These are phyloP conservation scores for Callaeas wilsoni DNA, from an alignment of 2,113 vertebrate species.

Conservation along the genomic window DNA sequence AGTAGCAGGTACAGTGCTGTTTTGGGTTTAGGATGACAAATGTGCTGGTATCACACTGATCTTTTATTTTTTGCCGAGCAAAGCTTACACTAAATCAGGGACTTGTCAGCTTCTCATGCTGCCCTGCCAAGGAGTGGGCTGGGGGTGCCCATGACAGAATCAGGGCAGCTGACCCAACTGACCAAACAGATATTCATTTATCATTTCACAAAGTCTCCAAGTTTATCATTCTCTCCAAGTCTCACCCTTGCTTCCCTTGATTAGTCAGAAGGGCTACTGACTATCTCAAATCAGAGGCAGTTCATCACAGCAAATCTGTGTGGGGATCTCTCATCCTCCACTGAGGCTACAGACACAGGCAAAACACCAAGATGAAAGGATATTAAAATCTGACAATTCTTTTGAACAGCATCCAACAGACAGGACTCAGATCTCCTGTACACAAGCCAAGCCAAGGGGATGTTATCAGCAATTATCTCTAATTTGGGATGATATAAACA, in stretches of 20 bases:
- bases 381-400: neutral
- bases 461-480: neutral
- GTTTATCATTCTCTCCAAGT: neutral
- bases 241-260: neutral
- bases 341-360: neutral
- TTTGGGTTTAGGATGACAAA: neutral
- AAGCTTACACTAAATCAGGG: neutral
- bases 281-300: neutral
- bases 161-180: neutral
- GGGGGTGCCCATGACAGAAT: neutral
- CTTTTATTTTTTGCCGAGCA: neutral
- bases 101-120: neutral
- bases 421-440: neutral
- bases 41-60: neutral
- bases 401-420: neutral
- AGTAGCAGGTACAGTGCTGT: neutral
- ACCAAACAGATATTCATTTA: neutral
- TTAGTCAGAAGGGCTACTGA: neutral
- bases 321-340: neutral
- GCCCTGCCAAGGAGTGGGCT: neutral
- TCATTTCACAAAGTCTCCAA: neutral
- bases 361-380: neutral
- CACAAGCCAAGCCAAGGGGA: neutral
- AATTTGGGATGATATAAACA: neutral
- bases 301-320: neutral